These are phyloP conservation scores for pig (Sus scrofa) DNA, from an alignment of 2,113 vertebrate genomes.

Conservation along the genomic window T2T-Sscrofa CM000814.6:87991001-87991500, in stretches of 20 bases:
- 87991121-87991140: slow-evolving; percentile 75
- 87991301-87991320: neutral
- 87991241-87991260: slow-evolving; percentile 33
- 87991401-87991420: slow-evolving; percentile 75
- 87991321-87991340: neutral
- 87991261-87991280: slow-evolving; percentile 51
- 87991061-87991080: slow-evolving; percentile 66
- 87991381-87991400: slow-evolving; percentile 36
- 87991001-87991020: neutral
- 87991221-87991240: neutral
- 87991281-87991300: slow-evolving; percentile 1
- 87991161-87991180: slow-evolving; percentile 63
- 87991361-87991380: slow-evolving; percentile 8
- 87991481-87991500: slow-evolving; percentile 5
- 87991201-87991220: slow-evolving; percentile 3
- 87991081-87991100: slow-evolving; percentile 64
- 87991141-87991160: slow-evolving; percentile 74
- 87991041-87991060: neutral
- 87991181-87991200: slow-evolving; percentile 51
- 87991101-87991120: slow-evolving; percentile 54
- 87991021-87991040: slow-evolving; percentile 17
- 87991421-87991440: slow-evolving; percentile 70
- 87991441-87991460: slow-evolving; percentile 67
- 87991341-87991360: slow-evolving; percentile 52
- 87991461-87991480: slow-evolving; percentile 59